Evolutionary conservation across 2,888 invertebrate species (phyloP), one percentile per base, ranked within the genome.

Genomic region (Drosophila lacicola): DNA sequence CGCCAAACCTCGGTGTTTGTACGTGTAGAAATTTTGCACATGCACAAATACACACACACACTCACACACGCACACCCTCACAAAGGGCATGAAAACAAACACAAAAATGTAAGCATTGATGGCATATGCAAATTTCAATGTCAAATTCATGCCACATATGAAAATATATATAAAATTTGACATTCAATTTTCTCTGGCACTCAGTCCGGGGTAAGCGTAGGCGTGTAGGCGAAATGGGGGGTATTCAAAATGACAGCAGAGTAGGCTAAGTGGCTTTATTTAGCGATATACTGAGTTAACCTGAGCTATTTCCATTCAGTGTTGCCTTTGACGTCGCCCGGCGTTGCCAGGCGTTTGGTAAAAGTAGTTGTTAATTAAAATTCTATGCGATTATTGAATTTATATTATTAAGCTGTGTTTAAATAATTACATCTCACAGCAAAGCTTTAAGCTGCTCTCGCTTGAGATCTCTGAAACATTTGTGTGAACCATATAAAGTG

Each of bases 61-160:
- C 42, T 19, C 41, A 39, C 25, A 55, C 49, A 60, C 19, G 1
- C 37, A 46, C 36, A 46, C 55, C 47, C 49, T 46, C 25, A 41
- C n/a, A 55, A 45, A 60, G 60, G 51, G 36, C 17, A 60, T 14
- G 56, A 25, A 72, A 70, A 74, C 72, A 79, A 82, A 82, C 57
- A 80, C 77, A 68, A 70, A 70, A 72, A 73, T 66, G 55, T 68
- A 39, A 57, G 54, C 80, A 74, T 70, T 63, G 65, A 73, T 70
- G 83, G 68, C 78, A 71, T 74, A 83, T 86, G 83, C 74, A 85
- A 88, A 84, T 88, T 82, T 86, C 86, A 85, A 86, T 85, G 86
- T 85, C 88, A 88, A 80, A 78, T 68, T 69, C 80, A 76, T 78
- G 83, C 69, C 63, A 47, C 63, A 68, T 63, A 86, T 70, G 60